Base-by-base conservation (phyloP, 2,888 invertebrate species). In the Ypsolopha scabrella region DNA sequence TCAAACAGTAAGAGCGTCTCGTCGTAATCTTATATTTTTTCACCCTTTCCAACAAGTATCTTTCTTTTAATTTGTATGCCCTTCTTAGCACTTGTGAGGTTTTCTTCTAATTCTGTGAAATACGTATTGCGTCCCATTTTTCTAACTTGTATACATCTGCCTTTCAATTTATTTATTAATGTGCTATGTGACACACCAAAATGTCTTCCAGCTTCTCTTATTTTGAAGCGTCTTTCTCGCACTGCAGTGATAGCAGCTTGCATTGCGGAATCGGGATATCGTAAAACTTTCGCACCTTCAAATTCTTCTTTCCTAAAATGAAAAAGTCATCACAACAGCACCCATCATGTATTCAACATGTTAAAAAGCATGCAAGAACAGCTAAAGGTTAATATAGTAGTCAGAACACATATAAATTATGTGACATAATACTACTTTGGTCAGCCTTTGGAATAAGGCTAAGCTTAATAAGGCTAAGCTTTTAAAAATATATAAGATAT, bases 171-270 rank as follows among this genome's bases (percentile, higher is more conserved):
- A 24, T 48, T 48, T 7, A 14, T 35, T 35, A 52, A 11, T 9
- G 47, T 52, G 6, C 10, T 37, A 36, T 52, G 38, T 34, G 52
- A 41, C 10, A 52, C 46, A 14, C 41, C 46, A 45, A 37, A 52
- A 50, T 50, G 39, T 46, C 49, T 33, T 7, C 35, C 37, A 34
- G 52, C 46, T 43, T 48, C 45, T 39, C 46, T 50, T 14, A 52
- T 39, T 45, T 52, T 52, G 37, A 51, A 51, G 7, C 39, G 9
- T 10, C 51, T 46, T n/a, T 51, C 51, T 39, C 51, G 51, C 6
- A 51, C 51, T 39, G 51, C 51, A 33, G 45, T 33, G 24, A 51
- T 46, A 39, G 51, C 51, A 10, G 38, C 45, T 34, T 52, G 44
- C 44, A 44, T 44, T 13, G 44, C 2, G 8, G 44, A 44, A 44